These are phyloP conservation scores for Drosophila prosaltans DNA, from an alignment of 1,140 invertebrate species.

Conservation along the genomic window DNA sequence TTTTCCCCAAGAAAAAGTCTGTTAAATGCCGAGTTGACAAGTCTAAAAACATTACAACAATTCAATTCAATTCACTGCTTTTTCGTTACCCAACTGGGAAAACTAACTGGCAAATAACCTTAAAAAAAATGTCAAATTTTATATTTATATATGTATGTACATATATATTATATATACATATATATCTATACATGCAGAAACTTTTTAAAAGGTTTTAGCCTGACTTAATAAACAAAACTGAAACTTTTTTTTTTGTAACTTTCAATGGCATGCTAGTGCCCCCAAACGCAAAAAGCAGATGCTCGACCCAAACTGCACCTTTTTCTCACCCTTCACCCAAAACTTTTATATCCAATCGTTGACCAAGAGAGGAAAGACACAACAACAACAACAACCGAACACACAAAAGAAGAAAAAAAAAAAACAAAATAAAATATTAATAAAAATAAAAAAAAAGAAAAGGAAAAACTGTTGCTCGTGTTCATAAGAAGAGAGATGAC, in stretches of 20 bases:
- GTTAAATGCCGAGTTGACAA: no score
- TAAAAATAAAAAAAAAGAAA: slow-evolving; percentile 7
- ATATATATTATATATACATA: background rate
- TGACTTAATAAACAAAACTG: slow-evolving; percentile 8
- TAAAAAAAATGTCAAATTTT: slow-evolving; percentile 5
- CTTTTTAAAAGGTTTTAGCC: slow-evolving; percentile 13
- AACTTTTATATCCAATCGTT: slow-evolving; percentile 7
- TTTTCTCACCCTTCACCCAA: background rate
- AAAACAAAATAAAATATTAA: slow-evolving; percentile 7
- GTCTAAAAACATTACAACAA: background rate
- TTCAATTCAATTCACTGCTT: background rate
- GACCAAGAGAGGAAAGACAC: background rate
- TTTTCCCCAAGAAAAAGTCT: no score
- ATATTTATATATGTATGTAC: background rate
- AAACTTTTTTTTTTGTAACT: background rate
- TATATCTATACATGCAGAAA: background rate
- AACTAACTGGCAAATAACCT: slow-evolving; percentile 4
- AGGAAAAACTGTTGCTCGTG: slow-evolving; percentile 56
- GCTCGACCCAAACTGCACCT: slow-evolving; percentile 5
- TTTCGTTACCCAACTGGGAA: background rate
- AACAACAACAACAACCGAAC: slow-evolving; percentile 10
- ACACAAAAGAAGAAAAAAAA: slow-evolving; percentile 7
- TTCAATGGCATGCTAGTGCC: slow-evolving; percentile 12
- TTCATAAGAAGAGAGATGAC: slow-evolving; percentile 42
- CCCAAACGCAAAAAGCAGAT: background rate